These are phyloP conservation scores for Barbus barbus DNA, from an alignment of 2,113 vertebrate species.

Conservation along the genomic window DNA sequence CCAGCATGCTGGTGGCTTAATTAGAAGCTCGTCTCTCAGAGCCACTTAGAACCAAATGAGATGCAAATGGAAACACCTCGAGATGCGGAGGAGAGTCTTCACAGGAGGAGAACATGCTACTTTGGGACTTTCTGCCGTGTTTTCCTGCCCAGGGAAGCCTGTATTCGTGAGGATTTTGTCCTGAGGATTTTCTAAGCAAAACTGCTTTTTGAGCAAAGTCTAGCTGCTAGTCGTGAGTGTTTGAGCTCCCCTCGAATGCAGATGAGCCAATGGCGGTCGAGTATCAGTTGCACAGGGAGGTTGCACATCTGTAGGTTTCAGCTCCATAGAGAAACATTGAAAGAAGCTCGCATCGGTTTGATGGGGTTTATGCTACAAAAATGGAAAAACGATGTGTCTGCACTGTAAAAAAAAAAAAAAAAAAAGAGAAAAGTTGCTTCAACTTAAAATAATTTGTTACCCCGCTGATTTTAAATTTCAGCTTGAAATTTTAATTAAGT, in stretches of 20 bases:
- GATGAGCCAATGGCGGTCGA: too few relatives aligned
- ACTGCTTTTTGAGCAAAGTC: background rate
- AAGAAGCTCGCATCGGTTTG: too few relatives aligned
- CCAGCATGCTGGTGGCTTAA: conserved; percentile 43
- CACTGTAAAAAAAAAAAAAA: too few relatives aligned
- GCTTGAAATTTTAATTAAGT: too few relatives aligned
- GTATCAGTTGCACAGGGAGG: too few relatives aligned
- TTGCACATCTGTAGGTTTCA: too few relatives aligned
- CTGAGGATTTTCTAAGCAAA: background rate
- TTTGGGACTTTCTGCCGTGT: background rate
- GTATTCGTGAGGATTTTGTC: conserved; percentile 5
- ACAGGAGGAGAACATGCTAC: background rate
- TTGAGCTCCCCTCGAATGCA: background rate
- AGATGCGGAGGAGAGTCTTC: conserved; percentile 24
- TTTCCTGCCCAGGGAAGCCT: background rate
- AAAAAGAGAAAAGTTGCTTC: too few relatives aligned
- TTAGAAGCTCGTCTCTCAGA: conserved; percentile 50
- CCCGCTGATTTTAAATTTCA: too few relatives aligned
- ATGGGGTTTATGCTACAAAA: too few relatives aligned
- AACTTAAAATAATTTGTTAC: too few relatives aligned
- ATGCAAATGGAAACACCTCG: conserved; percentile 34
- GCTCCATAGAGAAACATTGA: too few relatives aligned
- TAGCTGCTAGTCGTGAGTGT: conserved; percentile 9
- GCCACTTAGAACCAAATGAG: conserved; percentile 47
- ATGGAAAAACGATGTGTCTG: too few relatives aligned